Conservation (phyloP, 2,113 vertebrate species). For the Eolophus roseicapilla region DNA sequence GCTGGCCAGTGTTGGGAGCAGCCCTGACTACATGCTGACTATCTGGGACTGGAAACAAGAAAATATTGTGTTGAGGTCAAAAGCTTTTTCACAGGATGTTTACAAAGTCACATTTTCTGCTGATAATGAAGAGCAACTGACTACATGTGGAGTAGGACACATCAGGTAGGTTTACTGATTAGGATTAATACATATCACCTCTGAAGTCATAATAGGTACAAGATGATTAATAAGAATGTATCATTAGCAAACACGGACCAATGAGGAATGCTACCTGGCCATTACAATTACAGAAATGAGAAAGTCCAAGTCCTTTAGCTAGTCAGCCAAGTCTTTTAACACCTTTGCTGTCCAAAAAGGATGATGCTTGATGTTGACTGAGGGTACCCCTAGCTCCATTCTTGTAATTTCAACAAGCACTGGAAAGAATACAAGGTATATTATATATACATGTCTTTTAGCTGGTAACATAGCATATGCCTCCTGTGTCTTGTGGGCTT, state of each 20-base stretch:
- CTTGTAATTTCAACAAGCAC: neutral
- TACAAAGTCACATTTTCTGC: slow-evolving; percentile 89
- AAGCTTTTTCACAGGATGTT: slow-evolving; percentile 90
- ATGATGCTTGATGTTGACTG: neutral
- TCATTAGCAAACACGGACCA: neutral
- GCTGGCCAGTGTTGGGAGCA: slow-evolving; percentile 85
- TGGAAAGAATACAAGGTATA: neutral
- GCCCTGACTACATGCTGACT: slow-evolving; percentile 87
- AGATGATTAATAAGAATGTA: neutral
- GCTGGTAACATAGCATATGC: neutral
- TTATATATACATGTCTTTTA: neutral
- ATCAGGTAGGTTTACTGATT: slow-evolving; percentile 81
- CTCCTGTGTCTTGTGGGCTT: neutral
- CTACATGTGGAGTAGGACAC: slow-evolving; percentile 86
- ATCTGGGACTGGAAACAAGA: slow-evolving; percentile 94
- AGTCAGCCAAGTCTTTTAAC: neutral
- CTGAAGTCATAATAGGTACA: neutral
- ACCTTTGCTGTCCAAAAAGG: neutral
- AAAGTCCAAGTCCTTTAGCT: neutral
- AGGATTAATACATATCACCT: neutral
- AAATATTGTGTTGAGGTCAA: slow-evolving; percentile 81
- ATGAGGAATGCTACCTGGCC: neutral
- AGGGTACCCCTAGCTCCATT: neutral
- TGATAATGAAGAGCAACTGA: slow-evolving; percentile 84
- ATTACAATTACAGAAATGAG: neutral